Evolutionary conservation across 2,113 vertebrate genomes (phyloP).

Genomic region (Carollia perspicillata): DNA sequence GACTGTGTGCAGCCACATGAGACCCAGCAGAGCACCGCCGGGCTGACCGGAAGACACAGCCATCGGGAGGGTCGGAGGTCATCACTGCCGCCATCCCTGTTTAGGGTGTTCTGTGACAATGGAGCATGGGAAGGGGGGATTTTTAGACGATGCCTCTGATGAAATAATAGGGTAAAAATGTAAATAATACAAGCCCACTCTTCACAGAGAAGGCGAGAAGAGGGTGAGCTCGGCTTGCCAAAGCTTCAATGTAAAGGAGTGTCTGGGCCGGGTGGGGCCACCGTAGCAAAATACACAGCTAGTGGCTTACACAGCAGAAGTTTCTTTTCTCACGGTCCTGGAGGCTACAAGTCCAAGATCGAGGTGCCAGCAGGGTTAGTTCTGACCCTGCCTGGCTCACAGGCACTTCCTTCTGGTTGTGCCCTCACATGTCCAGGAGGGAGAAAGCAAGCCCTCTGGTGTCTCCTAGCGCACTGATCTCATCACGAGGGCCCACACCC

Average conservation of each 20-base stretch:
- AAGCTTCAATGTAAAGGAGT: background rate
- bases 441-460: background rate
- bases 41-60: background rate
- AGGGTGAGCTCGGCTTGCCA: background rate
- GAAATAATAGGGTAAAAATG: background rate
- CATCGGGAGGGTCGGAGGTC: background rate
- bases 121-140: background rate
- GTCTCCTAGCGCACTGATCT: background rate
- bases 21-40: background rate
- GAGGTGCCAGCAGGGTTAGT: background rate
- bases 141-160: background rate
- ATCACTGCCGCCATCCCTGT: too few relatives aligned
- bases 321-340: background rate
- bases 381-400: background rate
- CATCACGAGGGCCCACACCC: background rate
- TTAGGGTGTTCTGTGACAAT: background rate
- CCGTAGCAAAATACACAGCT: background rate
- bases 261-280: background rate
- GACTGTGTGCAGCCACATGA: background rate
- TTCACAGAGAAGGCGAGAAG: background rate
- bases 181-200: background rate
- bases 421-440: background rate
- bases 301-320: background rate
- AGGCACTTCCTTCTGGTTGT: background rate
- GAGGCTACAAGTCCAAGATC: background rate